These are phyloP conservation scores for Trichonephila inaurata DNA, from an alignment of 1,140 invertebrate genomes.

Conservation along the genomic window DNA sequence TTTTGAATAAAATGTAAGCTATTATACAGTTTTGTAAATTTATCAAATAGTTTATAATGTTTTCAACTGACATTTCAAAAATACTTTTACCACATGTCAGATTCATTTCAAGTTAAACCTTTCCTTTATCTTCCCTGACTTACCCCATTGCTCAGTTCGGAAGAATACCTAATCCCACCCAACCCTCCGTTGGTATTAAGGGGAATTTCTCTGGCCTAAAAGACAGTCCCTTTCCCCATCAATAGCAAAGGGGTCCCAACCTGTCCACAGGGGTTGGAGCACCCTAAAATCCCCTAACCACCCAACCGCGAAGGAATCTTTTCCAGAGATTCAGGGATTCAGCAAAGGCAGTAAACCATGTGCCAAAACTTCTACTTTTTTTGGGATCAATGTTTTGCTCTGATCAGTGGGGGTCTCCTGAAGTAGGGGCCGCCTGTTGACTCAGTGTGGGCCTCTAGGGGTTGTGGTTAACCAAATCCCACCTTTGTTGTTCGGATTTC, in stretches of 20 bases:
- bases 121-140: not conserved
- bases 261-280: conserved; percentile 31
- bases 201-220: conserved; percentile 35
- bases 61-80: no score
- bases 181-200: conserved; percentile 13
- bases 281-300: conserved; percentile 41
- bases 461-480: conserved; percentile 69
- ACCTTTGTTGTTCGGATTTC: conserved; percentile 52
- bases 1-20: no score
- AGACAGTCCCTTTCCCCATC: conserved; percentile 9
- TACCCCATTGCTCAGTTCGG: not conserved
- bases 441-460: conserved; percentile 52
- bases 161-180: conserved; percentile 21
- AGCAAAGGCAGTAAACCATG: conserved; percentile 52
- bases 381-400: conserved; percentile 1
- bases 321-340: conserved; percentile 42
- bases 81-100: not conserved
- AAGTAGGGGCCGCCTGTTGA: conserved; percentile 42
- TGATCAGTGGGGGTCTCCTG: not conserved
- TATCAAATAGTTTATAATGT: no score
- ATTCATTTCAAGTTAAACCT: not conserved
- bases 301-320: conserved; percentile 61
- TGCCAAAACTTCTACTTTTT: conserved; percentile 17
- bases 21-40: no score
- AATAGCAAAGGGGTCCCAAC: conserved; percentile 2